phyloP scores from a whole-genome alignment of 92 coral and sea anemone species.

The Chrysogorgia sp. region DNA sequence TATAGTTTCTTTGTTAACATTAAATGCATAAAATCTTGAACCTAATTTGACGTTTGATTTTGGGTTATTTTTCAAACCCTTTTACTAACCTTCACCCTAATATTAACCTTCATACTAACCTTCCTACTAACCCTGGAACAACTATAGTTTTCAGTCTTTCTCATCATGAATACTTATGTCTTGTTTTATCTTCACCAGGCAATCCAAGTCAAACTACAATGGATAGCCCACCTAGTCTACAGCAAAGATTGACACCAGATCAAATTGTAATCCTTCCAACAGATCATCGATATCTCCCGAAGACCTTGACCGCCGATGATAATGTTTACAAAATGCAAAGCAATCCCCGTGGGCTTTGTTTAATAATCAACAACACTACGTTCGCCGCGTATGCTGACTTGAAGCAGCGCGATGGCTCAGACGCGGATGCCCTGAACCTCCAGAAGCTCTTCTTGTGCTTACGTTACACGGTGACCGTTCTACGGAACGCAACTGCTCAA shows the following conservation, averaged over 20 bases:
- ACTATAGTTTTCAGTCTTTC: too few species aligned
- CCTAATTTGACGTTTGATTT: too few species aligned
- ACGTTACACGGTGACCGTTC: conserved; percentile 69
- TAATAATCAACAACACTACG: conserved; percentile 79
- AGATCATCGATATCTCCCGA: conserved; percentile 26
- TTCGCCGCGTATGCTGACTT: conserved; percentile 67
- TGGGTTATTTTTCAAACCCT: too few species aligned
- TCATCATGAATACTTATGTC: background rate
- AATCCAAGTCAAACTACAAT: background rate
- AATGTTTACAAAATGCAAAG: conserved; percentile 74
- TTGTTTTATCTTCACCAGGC: background rate
- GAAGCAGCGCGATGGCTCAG: conserved; percentile 78
- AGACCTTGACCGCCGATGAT: conserved; percentile 27
- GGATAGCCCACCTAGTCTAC: conserved; percentile 40
- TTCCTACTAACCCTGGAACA: too few species aligned
- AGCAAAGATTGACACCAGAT: conserved; percentile 26
- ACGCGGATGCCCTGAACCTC: conserved; percentile 79
- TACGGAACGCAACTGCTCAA: conserved; percentile 63
- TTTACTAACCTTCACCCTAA: too few species aligned
- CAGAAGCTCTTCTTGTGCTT: conserved; percentile 69
- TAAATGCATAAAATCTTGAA: too few species aligned
- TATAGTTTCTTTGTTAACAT: too few species aligned
- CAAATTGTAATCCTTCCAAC: conserved; percentile 36
- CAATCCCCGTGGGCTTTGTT: conserved; percentile 82
- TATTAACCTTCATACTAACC: too few species aligned